These are phyloP conservation scores for Dryomyza anilis DNA, from an alignment of 2,888 invertebrate species.

Conservation along the genomic window DNA sequence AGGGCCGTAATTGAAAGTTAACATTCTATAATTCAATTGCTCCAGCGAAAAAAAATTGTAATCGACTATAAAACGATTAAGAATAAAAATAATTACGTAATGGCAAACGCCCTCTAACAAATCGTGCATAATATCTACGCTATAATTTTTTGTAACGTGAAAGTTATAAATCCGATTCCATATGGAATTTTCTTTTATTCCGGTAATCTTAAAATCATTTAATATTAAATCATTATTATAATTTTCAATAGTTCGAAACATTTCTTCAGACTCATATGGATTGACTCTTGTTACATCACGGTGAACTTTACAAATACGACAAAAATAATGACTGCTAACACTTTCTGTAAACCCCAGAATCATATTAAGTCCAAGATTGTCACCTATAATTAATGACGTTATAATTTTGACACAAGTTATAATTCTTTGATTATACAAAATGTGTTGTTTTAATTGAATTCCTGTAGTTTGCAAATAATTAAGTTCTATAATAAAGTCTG, in stretches of 20 bases:
- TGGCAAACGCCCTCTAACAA: constrained; percentile 23
- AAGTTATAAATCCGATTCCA: constrained; percentile 22
- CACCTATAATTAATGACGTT: constrained; percentile 14
- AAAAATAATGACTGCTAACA: constrained; percentile 19
- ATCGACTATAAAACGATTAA: constrained; percentile 18
- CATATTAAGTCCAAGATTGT: constrained; percentile 23
- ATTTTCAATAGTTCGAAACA: constrained; percentile 15
- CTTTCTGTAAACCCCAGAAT: constrained; percentile 22
- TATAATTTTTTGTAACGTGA: constrained; percentile 26
- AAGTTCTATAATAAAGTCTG: constrained; percentile 9
- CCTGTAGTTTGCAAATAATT: constrained; percentile 16
- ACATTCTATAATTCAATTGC: constrained; percentile 25
- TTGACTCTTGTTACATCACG: neutral
- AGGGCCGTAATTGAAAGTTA: constrained; percentile 24
- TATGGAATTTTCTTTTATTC: constrained; percentile 21
- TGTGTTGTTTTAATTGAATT: constrained; percentile 1
- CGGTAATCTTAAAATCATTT: constrained; percentile 17
- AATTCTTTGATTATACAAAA: neutral
- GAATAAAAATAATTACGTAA: constrained; percentile 22
- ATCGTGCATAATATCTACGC: constrained; percentile 29
- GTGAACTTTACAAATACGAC: constrained; percentile 23
- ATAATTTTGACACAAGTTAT: constrained; percentile 1
- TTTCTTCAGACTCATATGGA: neutral
- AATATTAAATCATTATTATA: constrained; percentile 6
- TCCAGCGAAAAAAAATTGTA: constrained; percentile 17